A percentile compares a stretch with the other conserved stretches of the same genome.
Evolutionary conservation across 2,113 vertebrate species (phyloP).

Genomic region (Furnarius figulus): DNA sequence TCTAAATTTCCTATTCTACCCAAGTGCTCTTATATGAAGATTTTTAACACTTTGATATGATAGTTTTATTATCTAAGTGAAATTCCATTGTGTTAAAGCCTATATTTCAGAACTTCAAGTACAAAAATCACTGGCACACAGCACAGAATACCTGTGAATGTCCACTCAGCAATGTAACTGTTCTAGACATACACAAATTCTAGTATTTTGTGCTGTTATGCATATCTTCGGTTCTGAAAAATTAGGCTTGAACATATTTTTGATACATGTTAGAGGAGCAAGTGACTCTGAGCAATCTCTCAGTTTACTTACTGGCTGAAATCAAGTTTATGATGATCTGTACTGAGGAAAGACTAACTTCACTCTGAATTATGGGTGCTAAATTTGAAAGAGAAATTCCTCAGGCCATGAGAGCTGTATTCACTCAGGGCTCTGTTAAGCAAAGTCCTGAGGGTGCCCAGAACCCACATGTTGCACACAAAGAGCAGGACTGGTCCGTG

Average conservation of each 20-base stretch:
- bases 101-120: constrained; percentile 1
- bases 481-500: background rate
- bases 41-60: background rate
- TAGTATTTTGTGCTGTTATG: fast-evolving
- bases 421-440: constrained; percentile 17
- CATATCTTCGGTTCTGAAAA: background rate
- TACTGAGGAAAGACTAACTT: background rate
- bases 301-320: background rate
- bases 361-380: background rate
- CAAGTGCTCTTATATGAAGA: background rate
- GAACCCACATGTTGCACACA: background rate
- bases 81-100: background rate
- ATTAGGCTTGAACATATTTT: constrained; percentile 4
- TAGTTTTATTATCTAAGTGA: background rate
- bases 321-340: background rate
- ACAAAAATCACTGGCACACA: background rate
- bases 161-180: background rate
- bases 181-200: background rate
- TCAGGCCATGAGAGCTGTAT: background rate
- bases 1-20: background rate
- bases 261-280: background rate
- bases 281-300: background rate
- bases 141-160: background rate
- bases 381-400: background rate
- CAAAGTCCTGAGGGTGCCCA: background rate